Base-by-base conservation (phyloP, 2,797 vertebrate species). In the Microctenopoma lineatum region DNA sequence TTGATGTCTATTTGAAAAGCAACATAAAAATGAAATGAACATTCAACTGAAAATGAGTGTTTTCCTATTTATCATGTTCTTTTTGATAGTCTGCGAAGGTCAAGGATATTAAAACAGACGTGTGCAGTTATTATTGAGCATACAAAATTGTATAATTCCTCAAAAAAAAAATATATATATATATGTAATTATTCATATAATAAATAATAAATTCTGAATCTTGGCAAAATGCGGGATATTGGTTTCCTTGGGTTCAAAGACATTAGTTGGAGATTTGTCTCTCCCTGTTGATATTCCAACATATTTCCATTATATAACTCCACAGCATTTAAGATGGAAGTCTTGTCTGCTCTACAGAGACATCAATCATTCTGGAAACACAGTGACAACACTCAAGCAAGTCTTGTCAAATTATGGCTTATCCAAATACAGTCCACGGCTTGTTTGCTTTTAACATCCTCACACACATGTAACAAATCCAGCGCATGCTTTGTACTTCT, bases 241-340 rank as follows among this genome's bases (percentile, higher is more conserved):
- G n/a, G 51, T 60, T 77, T 58, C 59, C 52, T n/a, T 25, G 26
- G 73, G 38, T 18, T 53, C 32, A 42, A 59, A 72, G 18, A 59
- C 3, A 67, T 73, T 25, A 41, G 55, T 80, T 60, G 32, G 66
- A 68, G 14, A 61, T 63, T 55, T 52, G 5, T 63, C 54, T 59
- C 47, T 59, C 38, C 47, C 41, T 61, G 63, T 51, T 41, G 45
- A 56, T 56, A 54, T 60, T 69, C 25, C 25, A 51, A 38, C 13
- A 74, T 34, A 34, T 29, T 64, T 34, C 41, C 41, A 12, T 21
- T 55, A 4, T 70, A 59, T 75, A 53, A 41, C 14, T 38, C 25
- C 38, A 38, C 55, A 70, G 36, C 45, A 41, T 66, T 57, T 70
- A 25, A 73, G 26, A 72, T 69, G n/a, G 59, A 69, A 59, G 59